These are phyloP conservation scores for Oedothorax gibbosus DNA, from an alignment of 1,140 invertebrate genomes.

Conservation along the genomic window DNA sequence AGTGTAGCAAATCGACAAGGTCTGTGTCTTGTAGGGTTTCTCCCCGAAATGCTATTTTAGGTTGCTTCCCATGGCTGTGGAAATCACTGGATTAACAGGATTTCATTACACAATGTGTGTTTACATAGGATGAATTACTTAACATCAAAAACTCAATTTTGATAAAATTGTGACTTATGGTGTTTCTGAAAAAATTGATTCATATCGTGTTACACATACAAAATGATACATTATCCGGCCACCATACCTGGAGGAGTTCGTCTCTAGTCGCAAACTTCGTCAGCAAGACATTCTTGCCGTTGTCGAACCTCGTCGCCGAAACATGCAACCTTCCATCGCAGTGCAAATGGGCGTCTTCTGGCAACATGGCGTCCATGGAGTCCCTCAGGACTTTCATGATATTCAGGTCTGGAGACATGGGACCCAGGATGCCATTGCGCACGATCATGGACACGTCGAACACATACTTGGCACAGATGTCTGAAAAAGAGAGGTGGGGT, in stretches of 20 bases:
- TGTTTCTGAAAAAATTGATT: no score
- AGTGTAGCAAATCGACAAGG: no score
- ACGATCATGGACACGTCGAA: constrained; percentile 53
- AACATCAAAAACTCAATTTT: no score
- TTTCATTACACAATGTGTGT: no score
- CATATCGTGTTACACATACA: no score
- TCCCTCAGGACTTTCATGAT: constrained; percentile 89
- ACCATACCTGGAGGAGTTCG: constrained; percentile 93
- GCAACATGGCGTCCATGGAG: constrained; percentile 85
- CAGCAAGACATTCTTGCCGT: constrained; percentile 95
- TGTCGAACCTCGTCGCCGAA: constrained; percentile 88
- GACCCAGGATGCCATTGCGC: constrained; percentile 79
- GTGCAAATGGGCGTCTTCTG: constrained; percentile 89
- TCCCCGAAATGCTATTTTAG: no score
- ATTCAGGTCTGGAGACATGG: constrained; percentile 95
- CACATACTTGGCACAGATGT: constrained; percentile 13
- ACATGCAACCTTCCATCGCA: constrained; percentile 93
- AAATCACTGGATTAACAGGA: no score
- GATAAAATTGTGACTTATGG: no score
- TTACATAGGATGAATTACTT: no score
- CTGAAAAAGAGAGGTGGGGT: neutral
- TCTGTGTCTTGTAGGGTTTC: no score
- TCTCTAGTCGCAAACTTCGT: constrained; percentile 91
- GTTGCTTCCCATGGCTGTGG: no score
- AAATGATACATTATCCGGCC: no score